phyloP scores from a whole-genome alignment of 2,113 vertebrate species.

The Actenoides hombroni region DNA sequence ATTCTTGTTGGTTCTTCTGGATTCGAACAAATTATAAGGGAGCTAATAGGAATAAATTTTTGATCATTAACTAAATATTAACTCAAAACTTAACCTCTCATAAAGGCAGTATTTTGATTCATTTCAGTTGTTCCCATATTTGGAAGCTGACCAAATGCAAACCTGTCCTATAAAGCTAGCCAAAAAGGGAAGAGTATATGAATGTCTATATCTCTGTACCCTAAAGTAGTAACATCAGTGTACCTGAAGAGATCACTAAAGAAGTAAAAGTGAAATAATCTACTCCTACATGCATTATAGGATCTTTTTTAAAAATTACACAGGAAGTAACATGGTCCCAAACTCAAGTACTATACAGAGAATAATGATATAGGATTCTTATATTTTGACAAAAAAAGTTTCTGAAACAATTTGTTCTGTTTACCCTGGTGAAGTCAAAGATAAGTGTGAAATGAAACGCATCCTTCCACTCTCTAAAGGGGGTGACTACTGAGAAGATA shows the following conservation, averaged over 20 bases:
- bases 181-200: neutral
- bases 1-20: neutral
- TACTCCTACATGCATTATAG: neutral
- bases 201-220: neutral
- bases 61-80: neutral
- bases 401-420: fast-evolving
- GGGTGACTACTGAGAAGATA: neutral
- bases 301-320: neutral
- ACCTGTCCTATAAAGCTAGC: neutral
- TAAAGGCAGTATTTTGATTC: neutral
- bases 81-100: neutral
- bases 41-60: neutral
- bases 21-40: neutral
- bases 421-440: neutral
- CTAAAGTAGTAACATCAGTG: neutral
- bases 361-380: neutral
- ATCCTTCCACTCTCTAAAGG: neutral
- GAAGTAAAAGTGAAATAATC: neutral
- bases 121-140: neutral
- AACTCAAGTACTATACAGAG: neutral
- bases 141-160: neutral
- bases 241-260: neutral
- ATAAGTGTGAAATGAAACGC: neutral
- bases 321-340: neutral
- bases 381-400: neutral